Base-by-base conservation (phyloP, 2,797 vertebrate species). In the Acestrorhynchus altus region DNA sequence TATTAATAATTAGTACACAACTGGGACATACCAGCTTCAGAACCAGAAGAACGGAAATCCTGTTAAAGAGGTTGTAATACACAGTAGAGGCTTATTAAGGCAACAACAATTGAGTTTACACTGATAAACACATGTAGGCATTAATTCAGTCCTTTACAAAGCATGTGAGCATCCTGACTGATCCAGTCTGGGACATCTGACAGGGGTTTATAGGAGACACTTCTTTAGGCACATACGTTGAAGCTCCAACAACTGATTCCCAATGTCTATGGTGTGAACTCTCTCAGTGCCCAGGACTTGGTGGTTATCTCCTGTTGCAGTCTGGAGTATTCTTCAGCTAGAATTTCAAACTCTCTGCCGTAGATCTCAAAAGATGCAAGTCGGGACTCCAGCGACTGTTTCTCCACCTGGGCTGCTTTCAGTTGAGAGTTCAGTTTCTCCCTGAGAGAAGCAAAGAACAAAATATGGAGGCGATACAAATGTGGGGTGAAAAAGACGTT, bases 291-390 rank as follows among this genome's bases (percentile, higher is more conserved):
- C 96, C 95, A 97, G 31, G 86, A 91, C 74, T 94, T 94, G 63
- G 94, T 93, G 31, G 92, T 90, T 0, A 94, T 91, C 52, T 93
- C 90, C 83, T 89, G 90, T 26, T 84, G 91, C 20, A 97, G 82
- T 24, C 83, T 88, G 26, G 92, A 91, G 79, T 97, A 97, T 78
- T 96, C 94, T 47, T 95, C 90, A 0, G 95, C 96, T 80, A 96
- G 87, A 4, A 81, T 83, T 76, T 96, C 92, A 65, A 97, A 97
- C 15, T 94, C 94, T 42, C 92, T 90, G 9, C 96, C 96, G 28
- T 97, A 89, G 51, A 94, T 93, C 89, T 96, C 91, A 56, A 96
- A 96, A 28, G 94, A 94, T 1, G 88, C 87, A 74, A 96, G 90
- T 16, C 92, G 92, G 1, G 88, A 85, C 56, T 88, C 89, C 0